phyloP scores from a whole-genome alignment of 2,113 vertebrate species.

The Chionis minor region DNA sequence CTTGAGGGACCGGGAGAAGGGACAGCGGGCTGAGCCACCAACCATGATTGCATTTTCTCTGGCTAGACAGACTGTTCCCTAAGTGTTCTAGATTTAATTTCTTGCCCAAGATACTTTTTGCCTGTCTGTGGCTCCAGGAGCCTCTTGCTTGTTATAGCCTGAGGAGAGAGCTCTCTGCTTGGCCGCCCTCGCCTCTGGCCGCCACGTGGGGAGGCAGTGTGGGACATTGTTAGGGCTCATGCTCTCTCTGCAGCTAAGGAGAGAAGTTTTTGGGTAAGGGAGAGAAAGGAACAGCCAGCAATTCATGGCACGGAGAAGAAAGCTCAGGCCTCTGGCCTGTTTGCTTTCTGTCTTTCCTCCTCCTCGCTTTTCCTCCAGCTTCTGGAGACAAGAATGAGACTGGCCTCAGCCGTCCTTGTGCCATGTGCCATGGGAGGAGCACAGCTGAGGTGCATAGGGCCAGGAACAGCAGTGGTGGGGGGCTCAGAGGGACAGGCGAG shows the following conservation, averaged over 20 bases:
- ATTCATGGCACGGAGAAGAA: neutral
- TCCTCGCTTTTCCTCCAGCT: neutral
- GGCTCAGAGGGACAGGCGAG: rapidly evolving
- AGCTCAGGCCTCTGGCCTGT: neutral
- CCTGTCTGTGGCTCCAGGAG: neutral
- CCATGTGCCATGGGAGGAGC: neutral
- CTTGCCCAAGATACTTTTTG: neutral
- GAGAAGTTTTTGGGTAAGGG: neutral
- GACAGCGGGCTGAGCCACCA: rapidly evolving
- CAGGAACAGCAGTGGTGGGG: neutral
- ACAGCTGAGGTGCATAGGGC: neutral
- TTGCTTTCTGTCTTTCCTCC: neutral
- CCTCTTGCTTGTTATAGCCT: neutral
- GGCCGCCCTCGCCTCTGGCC: neutral
- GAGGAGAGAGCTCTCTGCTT: neutral
- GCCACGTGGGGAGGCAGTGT: rapidly evolving
- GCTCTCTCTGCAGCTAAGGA: neutral
- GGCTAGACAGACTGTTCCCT: neutral
- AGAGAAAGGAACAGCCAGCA: neutral
- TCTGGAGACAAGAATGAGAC: neutral
- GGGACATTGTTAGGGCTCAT: neutral
- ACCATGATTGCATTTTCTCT: neutral
- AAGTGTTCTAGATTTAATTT: neutral
- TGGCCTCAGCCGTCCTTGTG: neutral
- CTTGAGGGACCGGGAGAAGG: neutral